phyloP scores from a whole-genome alignment of 1,140 invertebrate genomes.

The Euglossa dilemma region DNA sequence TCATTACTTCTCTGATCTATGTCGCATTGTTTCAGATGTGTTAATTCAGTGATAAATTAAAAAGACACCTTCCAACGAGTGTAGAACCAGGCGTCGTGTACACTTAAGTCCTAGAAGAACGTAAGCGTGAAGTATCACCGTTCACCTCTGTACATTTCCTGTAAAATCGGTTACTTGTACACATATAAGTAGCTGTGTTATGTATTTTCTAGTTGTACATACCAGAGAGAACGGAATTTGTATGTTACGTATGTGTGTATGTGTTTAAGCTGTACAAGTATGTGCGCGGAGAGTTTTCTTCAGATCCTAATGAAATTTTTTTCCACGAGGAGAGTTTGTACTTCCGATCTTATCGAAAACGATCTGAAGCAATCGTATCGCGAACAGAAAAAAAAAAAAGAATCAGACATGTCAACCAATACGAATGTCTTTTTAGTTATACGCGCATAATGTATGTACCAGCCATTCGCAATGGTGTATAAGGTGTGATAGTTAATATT shows the following conservation, averaged over 20 bases:
- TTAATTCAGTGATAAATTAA: not conserved
- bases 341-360: conserved; percentile 24
- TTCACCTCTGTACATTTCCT: conserved; percentile 77
- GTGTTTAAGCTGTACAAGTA: conserved; percentile 6
- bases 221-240: conserved; percentile 48
- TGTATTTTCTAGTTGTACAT: conserved; percentile 79
- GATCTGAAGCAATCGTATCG: not conserved
- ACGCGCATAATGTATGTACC: conserved; percentile 31
- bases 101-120: conserved; percentile 45
- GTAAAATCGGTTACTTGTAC: conserved; percentile 76
- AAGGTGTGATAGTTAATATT: conserved; percentile 54
- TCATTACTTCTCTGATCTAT: not conserved
- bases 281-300: not conserved
- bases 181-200: conserved; percentile 73
- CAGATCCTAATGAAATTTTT: not conserved
- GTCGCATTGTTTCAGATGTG: not conserved
- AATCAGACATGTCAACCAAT: conserved; percentile 4
- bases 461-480: conserved; percentile 55
- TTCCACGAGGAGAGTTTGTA: conserved; percentile 28
- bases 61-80: conserved; percentile 45
- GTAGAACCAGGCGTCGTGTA: conserved; percentile 38
- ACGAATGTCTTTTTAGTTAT: conserved; percentile 15
- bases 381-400: conserved; percentile 1
- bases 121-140: conserved; percentile 63
- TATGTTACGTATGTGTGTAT: conserved; percentile 24